A percentile compares a stretch with the other conserved stretches of the same genome.
These are phyloP conservation scores for Galeopsomyia nigrocyanea DNA, from an alignment of 2,888 invertebrate species.

Conservation along the genomic window DNA sequence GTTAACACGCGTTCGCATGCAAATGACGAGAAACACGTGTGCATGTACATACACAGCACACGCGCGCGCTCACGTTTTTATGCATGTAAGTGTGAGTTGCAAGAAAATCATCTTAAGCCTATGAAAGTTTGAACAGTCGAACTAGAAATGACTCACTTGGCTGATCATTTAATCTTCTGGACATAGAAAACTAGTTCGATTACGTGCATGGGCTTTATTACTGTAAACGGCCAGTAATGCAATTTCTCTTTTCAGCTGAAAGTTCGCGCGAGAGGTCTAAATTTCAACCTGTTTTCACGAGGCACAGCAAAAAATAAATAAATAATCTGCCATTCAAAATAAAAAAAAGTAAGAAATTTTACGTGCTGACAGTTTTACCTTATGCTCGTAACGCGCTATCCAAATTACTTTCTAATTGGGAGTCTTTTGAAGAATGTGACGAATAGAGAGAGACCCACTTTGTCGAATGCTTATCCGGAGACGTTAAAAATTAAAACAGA, in stretches of 20 bases:
- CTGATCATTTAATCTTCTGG: constrained; percentile 37
- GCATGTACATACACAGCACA: neutral
- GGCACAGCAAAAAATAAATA: no score
- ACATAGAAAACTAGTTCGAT: constrained; percentile 44
- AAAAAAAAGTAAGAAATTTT: no score
- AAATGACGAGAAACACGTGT: neutral
- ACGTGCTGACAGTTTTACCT: no score
- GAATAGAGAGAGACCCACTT: no score
- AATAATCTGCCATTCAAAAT: no score
- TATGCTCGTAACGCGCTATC: no score
- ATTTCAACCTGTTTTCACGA: constrained; percentile 1
- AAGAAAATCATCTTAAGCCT: constrained; percentile 15
- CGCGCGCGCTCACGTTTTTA: no score
- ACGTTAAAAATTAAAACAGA: constrained; percentile 17
- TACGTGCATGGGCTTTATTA: constrained; percentile 32
- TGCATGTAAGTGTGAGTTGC: neutral
- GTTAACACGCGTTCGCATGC: no score
- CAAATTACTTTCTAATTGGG: no score
- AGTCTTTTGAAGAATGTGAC: no score
- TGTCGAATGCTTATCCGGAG: neutral
- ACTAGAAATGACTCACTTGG: constrained; percentile 42
- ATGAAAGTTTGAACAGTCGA: constrained; percentile 35
- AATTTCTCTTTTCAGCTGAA: constrained; percentile 41
- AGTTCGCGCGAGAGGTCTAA: neutral
- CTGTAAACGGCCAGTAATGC: constrained; percentile 14